Base-by-base conservation (phyloP, 2,888 invertebrate species). In the Peribatodes rhomboidaria region DNA sequence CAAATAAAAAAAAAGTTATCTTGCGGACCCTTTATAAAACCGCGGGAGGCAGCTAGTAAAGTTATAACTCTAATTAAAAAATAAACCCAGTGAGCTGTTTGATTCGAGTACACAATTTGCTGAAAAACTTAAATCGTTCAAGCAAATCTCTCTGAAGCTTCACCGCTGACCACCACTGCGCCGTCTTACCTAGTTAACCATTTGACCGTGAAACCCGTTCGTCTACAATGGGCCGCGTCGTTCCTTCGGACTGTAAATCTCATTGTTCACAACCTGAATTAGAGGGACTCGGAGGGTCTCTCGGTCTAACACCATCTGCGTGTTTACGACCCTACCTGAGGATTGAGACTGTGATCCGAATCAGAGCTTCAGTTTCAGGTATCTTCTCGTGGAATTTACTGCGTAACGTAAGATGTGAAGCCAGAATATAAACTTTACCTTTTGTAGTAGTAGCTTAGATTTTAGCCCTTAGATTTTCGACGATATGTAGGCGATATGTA, bases 151-250 rank as follows among this genome's bases (percentile, higher is more conserved):
- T 41, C 22, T 10, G 10, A 52, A 63, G 46, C 9, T 58, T 31
- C 18, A 11, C 6, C 14, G 35, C 63, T 64, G 64, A 7, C 50
- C 22, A 11, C 20, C 9, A 41, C 14, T 13, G 53, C 27, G 42
- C 20, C 11, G 11, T 27, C 39, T 55, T 50, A 7, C 27, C 9
- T 4, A 42, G 65, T 74, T 79, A 81, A 76, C 81, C 77, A 80
- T 78, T 85, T 84, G 82, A 80, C 80, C 82, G 82, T 80, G 74
- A 74, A 83, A 84, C 81, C 81, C 80, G 72, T 73, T 80, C 76
- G 77, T 74, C 73, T 76, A 71, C 69, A 76, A 79, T 78, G 70
- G 73, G 67, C 81, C 72, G 64, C 69, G 66, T 68, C 71, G 72
- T 42, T 62, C 67, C 67, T 52, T 22, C 65, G 67, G 68, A 69